Base-by-base conservation (phyloP, 2,888 invertebrate species). In the Aphidoletes aphidimyza region DNA sequence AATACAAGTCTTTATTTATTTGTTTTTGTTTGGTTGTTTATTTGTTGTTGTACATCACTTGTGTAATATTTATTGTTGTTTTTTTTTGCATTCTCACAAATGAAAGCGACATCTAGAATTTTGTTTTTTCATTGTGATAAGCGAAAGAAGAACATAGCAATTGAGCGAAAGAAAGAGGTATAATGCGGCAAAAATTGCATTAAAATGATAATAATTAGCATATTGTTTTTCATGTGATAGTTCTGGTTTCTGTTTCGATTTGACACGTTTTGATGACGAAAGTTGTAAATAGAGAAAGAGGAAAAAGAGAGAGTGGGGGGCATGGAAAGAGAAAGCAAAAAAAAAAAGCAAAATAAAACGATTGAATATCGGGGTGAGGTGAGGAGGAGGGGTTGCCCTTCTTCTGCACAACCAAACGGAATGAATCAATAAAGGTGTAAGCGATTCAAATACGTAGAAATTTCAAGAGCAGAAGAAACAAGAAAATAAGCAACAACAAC, bases 361-460 rank as follows among this genome's bases (percentile, higher is more conserved):
- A n/a, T n/a, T n/a, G n/a, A n/a, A n/a, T n/a, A n/a, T 42, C 42
- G 14, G 14, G 8, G 42, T 14, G 42, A 42, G 42, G 42, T 6
- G 42, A 14, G 42, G 42, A 42, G 42, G 42, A 14, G 42, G 42
- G 14, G 14, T 42, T 69, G 69, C 69, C 69, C 69, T 69, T 69
- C 26, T 30, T 69, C 34, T 69, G 34, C 0, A 26, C 26, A 22
- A 14, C 9, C 69, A 6, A 69, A 9, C 8, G 11, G 14, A 69
- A 69, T 69, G 69, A 69, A 69, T 69, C 69, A 69, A 69, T 69
- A 69, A 69, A 69, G 69, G 69, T 69, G 69, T 69, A 69, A 9
- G 8, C 69, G 69, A 69, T 69, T 69, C 69, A 69, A 69, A 69
- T 69, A 69, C 69, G 69, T 69, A 30, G 30, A n/a, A 30, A 69